Evolutionary conservation across 2,888 invertebrate species (phyloP).

Genomic region (Rhimphoctona megacephalus): DNA sequence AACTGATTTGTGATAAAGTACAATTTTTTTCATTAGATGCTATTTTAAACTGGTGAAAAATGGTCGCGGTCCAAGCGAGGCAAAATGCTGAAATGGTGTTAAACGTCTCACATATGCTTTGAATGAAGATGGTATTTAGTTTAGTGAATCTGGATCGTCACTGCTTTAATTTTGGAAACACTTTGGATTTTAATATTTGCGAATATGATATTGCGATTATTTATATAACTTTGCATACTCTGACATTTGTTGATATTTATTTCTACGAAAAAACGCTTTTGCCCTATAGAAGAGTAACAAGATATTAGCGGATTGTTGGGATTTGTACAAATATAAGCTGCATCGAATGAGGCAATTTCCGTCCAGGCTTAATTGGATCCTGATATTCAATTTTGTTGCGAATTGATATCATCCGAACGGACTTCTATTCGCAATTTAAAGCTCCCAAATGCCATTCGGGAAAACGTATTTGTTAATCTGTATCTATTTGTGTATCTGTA

Average conservation of each 20-base stretch:
- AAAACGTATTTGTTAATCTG: neutral
- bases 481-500: neutral
- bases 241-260: neutral
- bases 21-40: too few species aligned
- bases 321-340: neutral
- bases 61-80: too few species aligned
- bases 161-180: too few species aligned
- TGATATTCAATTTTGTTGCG: neutral
- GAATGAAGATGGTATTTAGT: too few species aligned
- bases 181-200: too few species aligned
- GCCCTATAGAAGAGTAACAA: neutral
- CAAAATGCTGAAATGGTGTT: too few species aligned
- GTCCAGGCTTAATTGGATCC: conserved; percentile 1
- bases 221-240: neutral
- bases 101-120: too few species aligned
- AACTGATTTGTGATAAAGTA: too few species aligned
- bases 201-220: too few species aligned
- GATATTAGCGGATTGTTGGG: neutral
- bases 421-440: neutral
- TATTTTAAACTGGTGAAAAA: too few species aligned
- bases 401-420: neutral
- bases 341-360: conserved; percentile 9
- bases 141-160: too few species aligned
- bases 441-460: neutral
- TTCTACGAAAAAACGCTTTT: neutral